A percentile compares a stretch with the other conserved stretches of the same genome.
These are phyloP conservation scores for Argopecten irradians DNA, from an alignment of 1,140 invertebrate species.

Conservation along the genomic window DNA sequence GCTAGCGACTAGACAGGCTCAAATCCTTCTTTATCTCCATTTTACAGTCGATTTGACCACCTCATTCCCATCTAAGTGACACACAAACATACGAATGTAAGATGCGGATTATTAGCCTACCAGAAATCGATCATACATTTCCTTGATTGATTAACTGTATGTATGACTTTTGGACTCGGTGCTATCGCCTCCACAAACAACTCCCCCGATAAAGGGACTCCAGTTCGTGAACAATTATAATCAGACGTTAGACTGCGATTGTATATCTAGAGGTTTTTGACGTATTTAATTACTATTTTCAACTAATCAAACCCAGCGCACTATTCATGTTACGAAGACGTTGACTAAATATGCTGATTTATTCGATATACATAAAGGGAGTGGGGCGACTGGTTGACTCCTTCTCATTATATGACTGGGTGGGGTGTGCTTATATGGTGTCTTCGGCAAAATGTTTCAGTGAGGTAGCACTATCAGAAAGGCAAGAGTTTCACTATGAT, in stretches of 20 bases:
- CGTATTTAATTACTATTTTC: background rate
- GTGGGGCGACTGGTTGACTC: no score
- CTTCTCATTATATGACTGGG: no score
- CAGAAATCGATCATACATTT: constrained; percentile 17
- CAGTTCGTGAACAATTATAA: background rate
- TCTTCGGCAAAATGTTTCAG: no score
- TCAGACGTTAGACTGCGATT: background rate
- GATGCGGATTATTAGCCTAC: background rate
- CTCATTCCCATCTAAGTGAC: background rate
- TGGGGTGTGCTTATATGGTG: no score
- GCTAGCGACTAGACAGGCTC: background rate
- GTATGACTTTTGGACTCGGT: background rate
- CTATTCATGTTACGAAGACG: no score
- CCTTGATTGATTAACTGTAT: background rate
- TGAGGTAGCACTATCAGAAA: no score
- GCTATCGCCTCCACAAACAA: background rate
- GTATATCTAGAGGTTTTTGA: background rate
- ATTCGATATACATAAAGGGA: no score
- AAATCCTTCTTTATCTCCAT: background rate
- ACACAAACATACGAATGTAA: background rate
- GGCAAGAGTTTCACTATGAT: no score
- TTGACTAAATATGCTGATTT: no score
- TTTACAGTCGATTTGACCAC: constrained; percentile 16
- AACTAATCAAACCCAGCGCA: background rate
- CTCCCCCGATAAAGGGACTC: background rate